Evolutionary conservation across 2,113 vertebrate species (phyloP).

Genomic region (Lepus timidus): DNA sequence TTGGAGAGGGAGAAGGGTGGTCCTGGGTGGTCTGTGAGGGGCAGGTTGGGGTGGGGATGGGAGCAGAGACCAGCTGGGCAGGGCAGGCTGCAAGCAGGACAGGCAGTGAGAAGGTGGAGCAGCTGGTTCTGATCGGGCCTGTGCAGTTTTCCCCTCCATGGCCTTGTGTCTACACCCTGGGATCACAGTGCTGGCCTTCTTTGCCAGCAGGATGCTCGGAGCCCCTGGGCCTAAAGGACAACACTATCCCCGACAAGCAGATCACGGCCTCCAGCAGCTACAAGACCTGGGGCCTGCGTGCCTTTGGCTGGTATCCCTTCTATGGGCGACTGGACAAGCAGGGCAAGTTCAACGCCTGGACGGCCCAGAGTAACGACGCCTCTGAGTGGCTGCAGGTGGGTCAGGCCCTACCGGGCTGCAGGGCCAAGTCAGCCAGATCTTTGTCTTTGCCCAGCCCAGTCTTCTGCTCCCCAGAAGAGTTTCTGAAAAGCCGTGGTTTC

Average conservation of each 20-base stretch:
- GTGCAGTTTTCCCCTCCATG: not conserved
- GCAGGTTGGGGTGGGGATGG: not conserved
- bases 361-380: conserved; percentile 88
- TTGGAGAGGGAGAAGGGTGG: not conserved
- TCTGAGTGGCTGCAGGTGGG: conserved; percentile 97
- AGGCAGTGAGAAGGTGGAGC: not conserved
- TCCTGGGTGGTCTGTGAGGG: not conserved
- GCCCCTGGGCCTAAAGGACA: conserved; percentile 95
- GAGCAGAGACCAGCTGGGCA: not conserved
- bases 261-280: conserved; percentile 94
- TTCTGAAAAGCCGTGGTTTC: not conserved
- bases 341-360: conserved; percentile 98
- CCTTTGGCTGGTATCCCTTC: conserved; percentile 94
- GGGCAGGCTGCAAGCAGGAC: not conserved
- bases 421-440: not conserved
- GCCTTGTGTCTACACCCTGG: fast-evolving
- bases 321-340: conserved; percentile 94
- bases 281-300: conserved; percentile 94
- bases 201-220: conserved; percentile 95
- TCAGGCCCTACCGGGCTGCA: fast-evolving
- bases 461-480: not conserved
- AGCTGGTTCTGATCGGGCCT: not conserved
- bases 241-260: conserved; percentile 91
- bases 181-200: conserved; percentile 89
- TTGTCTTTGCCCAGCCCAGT: not conserved